phyloP scores from a whole-genome alignment of 2,797 vertebrate species.

The Poeciliopsis infans region DNA sequence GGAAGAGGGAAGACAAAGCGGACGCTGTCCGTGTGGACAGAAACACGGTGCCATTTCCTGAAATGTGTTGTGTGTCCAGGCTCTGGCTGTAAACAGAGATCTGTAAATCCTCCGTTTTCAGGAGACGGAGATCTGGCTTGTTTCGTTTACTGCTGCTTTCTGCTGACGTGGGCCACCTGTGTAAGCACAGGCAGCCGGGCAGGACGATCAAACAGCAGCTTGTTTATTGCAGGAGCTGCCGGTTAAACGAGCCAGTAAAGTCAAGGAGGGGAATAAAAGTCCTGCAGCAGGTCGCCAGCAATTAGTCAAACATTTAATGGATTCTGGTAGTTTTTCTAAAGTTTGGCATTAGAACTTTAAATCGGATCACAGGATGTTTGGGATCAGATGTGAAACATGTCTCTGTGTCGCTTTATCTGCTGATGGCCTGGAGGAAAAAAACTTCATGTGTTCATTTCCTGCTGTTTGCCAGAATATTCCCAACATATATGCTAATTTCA shows the following conservation, averaged over 20 bases:
- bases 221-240: slow-evolving; percentile 26
- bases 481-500: slow-evolving; percentile 21
- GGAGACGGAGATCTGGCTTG: slow-evolving; percentile 63
- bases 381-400: slow-evolving; percentile 26
- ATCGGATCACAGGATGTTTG: slow-evolving; percentile 30
- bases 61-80: slow-evolving; percentile 49
- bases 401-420: slow-evolving; percentile 4
- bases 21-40: slow-evolving; percentile 22
- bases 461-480: slow-evolving; percentile 2
- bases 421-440: slow-evolving; percentile 26
- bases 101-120: slow-evolving; percentile 59
- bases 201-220: slow-evolving; percentile 24
- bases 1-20: slow-evolving; percentile 47
- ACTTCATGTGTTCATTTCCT: slow-evolving; percentile 48
- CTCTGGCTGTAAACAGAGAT: slow-evolving; percentile 55
- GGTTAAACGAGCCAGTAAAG: slow-evolving; percentile 11
- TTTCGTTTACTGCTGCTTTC: slow-evolving; percentile 66
- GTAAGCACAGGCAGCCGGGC: slow-evolving; percentile 33
- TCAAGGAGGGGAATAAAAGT: slow-evolving; percentile 20
- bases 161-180: slow-evolving; percentile 50
- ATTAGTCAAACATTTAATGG: slow-evolving; percentile 24
- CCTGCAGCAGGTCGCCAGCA: slow-evolving; percentile 7
- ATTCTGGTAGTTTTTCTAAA: slow-evolving; percentile 22
- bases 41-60: slow-evolving; percentile 40
- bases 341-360: slow-evolving; percentile 15